A percentile compares a stretch with the other conserved stretches of the same genome.
These are phyloP conservation scores for Laupala kohalensis DNA, from an alignment of 1,140 invertebrate species.

Conservation along the genomic window DNA sequence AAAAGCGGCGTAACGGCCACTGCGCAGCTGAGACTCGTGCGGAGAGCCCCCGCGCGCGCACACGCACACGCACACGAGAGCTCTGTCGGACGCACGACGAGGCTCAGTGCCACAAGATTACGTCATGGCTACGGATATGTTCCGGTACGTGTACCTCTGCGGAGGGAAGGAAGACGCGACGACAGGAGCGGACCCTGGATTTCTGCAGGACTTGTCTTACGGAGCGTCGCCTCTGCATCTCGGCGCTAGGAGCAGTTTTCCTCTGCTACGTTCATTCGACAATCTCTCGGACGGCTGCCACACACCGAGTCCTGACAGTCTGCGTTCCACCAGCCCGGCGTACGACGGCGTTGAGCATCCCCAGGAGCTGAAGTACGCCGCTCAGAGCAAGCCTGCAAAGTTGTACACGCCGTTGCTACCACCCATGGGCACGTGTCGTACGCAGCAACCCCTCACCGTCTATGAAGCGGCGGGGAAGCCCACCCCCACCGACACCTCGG, in stretches of 20 bases:
- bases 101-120: not conserved
- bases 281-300: slow-evolving; percentile 37
- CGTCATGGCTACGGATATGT: slow-evolving; percentile 5
- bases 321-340: slow-evolving; percentile 37
- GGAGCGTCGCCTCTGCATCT: not conserved
- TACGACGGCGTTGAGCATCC: slow-evolving; percentile 4
- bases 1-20: not conserved
- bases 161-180: slow-evolving; percentile 7
- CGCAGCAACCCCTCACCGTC: slow-evolving; percentile 1
- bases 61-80: not conserved
- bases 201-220: not conserved
- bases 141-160: slow-evolving; percentile 11
- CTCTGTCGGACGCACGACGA: too few species aligned
- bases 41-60: not conserved
- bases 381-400: slow-evolving; percentile 14
- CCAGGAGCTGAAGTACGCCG: not conserved
- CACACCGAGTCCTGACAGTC: slow-evolving; percentile 41
- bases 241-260: not conserved
- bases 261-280: slow-evolving; percentile 1
- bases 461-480: not conserved
- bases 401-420: slow-evolving; percentile 13
- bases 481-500: not conserved
- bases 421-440: not conserved
- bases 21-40: not conserved
- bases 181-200: not conserved